Evolutionary conservation across 1,140 invertebrate species (phyloP).

Genomic region (Zaprionus camerounensis): DNA sequence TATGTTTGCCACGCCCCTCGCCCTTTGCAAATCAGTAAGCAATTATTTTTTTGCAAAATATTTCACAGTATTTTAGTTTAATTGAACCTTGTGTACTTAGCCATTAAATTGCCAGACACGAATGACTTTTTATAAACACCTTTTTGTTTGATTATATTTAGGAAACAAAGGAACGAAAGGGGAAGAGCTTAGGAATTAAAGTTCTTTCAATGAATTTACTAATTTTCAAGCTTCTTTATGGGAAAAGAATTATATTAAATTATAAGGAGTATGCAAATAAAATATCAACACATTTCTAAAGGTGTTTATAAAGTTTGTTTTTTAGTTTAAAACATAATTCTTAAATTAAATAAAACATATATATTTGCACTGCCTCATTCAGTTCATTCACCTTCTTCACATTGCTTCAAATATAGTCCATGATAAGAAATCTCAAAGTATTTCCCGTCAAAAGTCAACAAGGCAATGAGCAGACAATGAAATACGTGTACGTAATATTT

Average conservation of each 20-base stretch:
- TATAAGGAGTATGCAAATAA: too few relatives aligned
- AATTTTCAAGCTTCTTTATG: too few relatives aligned
- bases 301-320: too few relatives aligned
- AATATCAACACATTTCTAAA: too few relatives aligned
- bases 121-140: conserved; percentile 21
- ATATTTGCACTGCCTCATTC: too few relatives aligned
- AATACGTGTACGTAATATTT: not conserved
- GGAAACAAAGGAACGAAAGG: not conserved
- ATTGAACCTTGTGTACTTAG: conserved; percentile 10
- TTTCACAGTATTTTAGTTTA: conserved; percentile 1
- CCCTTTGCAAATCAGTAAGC: not conserved
- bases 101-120: conserved; percentile 49
- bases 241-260: too few relatives aligned
- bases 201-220: too few relatives aligned
- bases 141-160: conserved; percentile 1
- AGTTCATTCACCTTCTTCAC: too few relatives aligned
- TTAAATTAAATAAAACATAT: too few relatives aligned
- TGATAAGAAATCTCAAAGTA: not conserved
- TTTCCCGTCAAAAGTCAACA: not conserved
- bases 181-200: too few relatives aligned
- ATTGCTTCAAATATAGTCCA: not conserved
- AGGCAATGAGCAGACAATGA: not conserved
- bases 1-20: not conserved
- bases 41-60: not conserved
- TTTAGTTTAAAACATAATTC: too few relatives aligned